These are phyloP conservation scores for Acanthochromis polyacanthus DNA, from an alignment of 2,113 vertebrate species.

Conservation along the genomic window DNA sequence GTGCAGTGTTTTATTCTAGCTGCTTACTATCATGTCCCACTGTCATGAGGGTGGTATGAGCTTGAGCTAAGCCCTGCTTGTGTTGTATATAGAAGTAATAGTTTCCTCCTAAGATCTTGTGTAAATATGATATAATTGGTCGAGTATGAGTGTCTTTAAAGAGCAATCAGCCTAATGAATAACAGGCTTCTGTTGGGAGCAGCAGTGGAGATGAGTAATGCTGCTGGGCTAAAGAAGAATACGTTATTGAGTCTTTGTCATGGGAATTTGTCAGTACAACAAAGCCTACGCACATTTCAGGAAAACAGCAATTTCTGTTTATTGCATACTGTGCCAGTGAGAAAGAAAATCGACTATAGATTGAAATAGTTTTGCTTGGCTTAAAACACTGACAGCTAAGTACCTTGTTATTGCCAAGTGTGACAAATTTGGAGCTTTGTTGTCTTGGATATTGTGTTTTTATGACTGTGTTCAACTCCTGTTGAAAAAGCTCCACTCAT, in stretches of 20 bases:
- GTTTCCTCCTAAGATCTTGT: conserved; percentile 67
- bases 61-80: conserved; percentile 51
- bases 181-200: conserved; percentile 77
- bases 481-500: conserved; percentile 54
- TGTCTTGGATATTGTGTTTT: conserved; percentile 49
- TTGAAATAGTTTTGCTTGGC: conserved; percentile 35
- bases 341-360: not conserved
- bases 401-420: conserved; percentile 43
- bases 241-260: conserved; percentile 59
- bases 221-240: conserved; percentile 52
- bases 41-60: conserved; percentile 50
- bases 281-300: conserved; percentile 8
- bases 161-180: conserved; percentile 81
- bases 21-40: not conserved
- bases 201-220: conserved; percentile 62
- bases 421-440: conserved; percentile 59
- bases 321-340: conserved; percentile 28
- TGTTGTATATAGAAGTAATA: conserved; percentile 75
- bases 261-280: conserved; percentile 56
- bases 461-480: conserved; percentile 39
- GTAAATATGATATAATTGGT: conserved; percentile 81
- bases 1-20: conserved; percentile 14
- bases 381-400: conserved; percentile 20
- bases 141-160: conserved; percentile 76
- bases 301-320: conserved; percentile 54